Evolutionary conservation across 2,797 vertebrate species (phyloP).

Genomic region (Notoglanidium macrostoma): DNA sequence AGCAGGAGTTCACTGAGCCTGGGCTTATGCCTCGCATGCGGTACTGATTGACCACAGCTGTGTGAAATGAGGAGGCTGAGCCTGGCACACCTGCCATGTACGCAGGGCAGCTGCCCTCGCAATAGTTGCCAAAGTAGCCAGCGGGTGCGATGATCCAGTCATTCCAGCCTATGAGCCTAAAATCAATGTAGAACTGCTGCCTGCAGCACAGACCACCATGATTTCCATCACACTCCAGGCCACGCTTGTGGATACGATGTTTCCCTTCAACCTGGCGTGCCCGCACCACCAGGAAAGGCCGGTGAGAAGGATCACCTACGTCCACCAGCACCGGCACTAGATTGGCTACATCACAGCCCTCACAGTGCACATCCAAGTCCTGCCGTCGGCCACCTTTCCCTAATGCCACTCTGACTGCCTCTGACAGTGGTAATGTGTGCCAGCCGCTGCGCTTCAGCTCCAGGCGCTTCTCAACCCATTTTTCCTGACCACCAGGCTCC

Average conservation of each 20-base stretch:
- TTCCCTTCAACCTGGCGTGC: slow-evolving; percentile 86
- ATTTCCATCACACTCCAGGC: slow-evolving; percentile 93
- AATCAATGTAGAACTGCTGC: slow-evolving; percentile 99
- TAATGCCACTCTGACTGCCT: slow-evolving; percentile 86
- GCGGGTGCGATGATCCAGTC: slow-evolving; percentile 99
- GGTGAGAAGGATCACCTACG: slow-evolving; percentile 86
- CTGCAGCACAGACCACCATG: slow-evolving; percentile 92
- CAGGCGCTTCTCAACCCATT: slow-evolving; percentile 90
- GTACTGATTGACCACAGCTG: slow-evolving; percentile 98
- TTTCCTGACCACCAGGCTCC: slow-evolving; percentile 69
- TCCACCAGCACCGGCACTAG: slow-evolving; percentile 88
- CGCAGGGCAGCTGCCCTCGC: slow-evolving; percentile 95
- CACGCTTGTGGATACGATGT: slow-evolving; percentile 95
- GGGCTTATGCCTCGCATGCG: slow-evolving; percentile 96
- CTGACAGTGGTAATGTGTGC: slow-evolving; percentile 95
- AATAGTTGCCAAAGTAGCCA: slow-evolving; percentile 98
- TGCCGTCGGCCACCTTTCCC: slow-evolving; percentile 87
- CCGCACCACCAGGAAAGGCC: slow-evolving; percentile 94
- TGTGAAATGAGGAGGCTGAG: slow-evolving; percentile 97
- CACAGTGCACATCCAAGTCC: slow-evolving; percentile 92
- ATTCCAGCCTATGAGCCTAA: slow-evolving; percentile 96
- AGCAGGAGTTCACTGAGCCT: slow-evolving; percentile 95
- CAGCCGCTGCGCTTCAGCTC: slow-evolving; percentile 96
- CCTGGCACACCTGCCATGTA: slow-evolving; percentile 96
- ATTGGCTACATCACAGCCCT: slow-evolving; percentile 84